phyloP scores from a whole-genome alignment of 2,888 invertebrate species.

The Linnaemya vulpina region DNA sequence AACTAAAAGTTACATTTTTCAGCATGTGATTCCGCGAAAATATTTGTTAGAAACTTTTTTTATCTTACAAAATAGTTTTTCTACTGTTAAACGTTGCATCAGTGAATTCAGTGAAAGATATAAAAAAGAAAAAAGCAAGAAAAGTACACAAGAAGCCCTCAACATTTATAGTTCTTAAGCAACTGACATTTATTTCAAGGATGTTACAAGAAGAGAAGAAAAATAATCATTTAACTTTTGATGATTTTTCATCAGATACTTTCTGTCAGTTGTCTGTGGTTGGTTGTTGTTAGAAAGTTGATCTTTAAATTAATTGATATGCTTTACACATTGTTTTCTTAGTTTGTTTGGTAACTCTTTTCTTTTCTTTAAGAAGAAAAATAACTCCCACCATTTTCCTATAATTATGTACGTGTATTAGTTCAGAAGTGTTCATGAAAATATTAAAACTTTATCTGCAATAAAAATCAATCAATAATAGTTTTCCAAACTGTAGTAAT shows the following conservation, averaged over 20 bases:
- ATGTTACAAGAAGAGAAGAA: slow-evolving; percentile 33
- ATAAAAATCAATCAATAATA: background rate
- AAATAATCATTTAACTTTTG: slow-evolving; percentile 60
- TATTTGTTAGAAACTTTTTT: slow-evolving; percentile 49
- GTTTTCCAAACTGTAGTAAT: background rate
- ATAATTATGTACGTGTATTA: background rate
- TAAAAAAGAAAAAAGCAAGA: slow-evolving; percentile 15
- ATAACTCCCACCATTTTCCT: no score
- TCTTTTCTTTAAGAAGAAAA: no score
- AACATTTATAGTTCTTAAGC: slow-evolving; percentile 57
- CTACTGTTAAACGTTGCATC: slow-evolving; percentile 34
- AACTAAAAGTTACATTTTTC: slow-evolving; percentile 39
- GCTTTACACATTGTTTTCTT: slow-evolving; percentile 6
- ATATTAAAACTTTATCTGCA: slow-evolving; percentile 4
- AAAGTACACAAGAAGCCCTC: slow-evolving; percentile 13
- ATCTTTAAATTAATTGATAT: slow-evolving; percentile 54
- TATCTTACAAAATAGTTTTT: slow-evolving; percentile 44
- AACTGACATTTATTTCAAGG: slow-evolving; percentile 66
- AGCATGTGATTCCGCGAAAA: slow-evolving; percentile 46
- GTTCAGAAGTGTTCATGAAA: background rate
- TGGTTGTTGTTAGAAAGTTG: slow-evolving; percentile 32
- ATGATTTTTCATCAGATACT: slow-evolving; percentile 61
- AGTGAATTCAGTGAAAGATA: slow-evolving; percentile 40
- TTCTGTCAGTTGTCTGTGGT: slow-evolving; percentile 51
- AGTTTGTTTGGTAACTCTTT: background rate